Conservation (phyloP, 2,113 vertebrate genomes). For the Apistogramma diplotaenia region DNA sequence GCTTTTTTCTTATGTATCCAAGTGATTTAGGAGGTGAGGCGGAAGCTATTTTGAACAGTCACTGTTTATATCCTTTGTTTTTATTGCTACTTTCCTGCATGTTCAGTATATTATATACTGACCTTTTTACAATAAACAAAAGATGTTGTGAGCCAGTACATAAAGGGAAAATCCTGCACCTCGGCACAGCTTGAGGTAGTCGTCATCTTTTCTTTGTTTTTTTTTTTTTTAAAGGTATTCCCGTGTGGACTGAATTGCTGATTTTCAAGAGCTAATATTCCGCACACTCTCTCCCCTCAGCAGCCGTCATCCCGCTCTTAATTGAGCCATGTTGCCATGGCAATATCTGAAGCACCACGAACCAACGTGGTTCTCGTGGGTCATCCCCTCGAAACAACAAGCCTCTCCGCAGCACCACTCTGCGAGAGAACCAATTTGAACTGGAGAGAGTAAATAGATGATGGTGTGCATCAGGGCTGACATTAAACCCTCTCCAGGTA, state of each 20-base stretch:
- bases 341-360: background rate
- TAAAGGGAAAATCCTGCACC: background rate
- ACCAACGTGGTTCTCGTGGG: background rate
- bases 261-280: background rate
- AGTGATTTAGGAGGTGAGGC: background rate
- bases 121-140: background rate
- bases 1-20: background rate
- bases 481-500: conserved; percentile 10
- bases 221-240: background rate
- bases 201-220: too few relatives aligned
- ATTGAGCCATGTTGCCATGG: conserved; percentile 21
- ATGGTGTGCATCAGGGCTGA: conserved; percentile 10
- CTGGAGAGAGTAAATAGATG: conserved; percentile 12
- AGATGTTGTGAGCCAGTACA: background rate
- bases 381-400: background rate
- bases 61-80: background rate
- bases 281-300: background rate
- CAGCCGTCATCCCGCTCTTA: background rate
- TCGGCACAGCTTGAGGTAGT: background rate
- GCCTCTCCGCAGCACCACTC: background rate
- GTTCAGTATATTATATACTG: background rate
- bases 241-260: background rate
- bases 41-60: background rate
- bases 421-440: background rate
- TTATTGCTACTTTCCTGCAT: background rate